A percentile compares a stretch with the other conserved stretches of the same genome.
These are phyloP conservation scores for Quiscalus mexicanus DNA, from an alignment of 2,113 vertebrate genomes.

Conservation along the genomic window DNA sequence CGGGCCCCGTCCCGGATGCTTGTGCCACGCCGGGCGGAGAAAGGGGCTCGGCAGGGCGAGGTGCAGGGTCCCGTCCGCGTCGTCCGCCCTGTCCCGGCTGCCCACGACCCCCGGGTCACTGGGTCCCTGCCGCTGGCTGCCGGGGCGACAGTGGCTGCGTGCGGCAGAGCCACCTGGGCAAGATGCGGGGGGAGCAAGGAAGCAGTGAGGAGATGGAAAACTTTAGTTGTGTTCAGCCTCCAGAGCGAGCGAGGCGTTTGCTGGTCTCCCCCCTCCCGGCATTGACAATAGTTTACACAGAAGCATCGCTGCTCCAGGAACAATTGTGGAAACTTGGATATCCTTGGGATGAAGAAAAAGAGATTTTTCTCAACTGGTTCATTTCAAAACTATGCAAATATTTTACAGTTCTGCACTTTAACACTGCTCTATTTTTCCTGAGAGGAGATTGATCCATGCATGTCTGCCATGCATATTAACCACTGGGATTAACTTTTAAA, in stretches of 20 bases:
- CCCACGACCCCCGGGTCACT: no score
- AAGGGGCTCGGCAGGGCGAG: no score
- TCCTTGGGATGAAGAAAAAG: neutral
- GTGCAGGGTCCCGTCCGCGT: neutral
- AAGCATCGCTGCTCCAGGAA: neutral
- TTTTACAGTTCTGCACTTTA: slow-evolving; percentile 2
- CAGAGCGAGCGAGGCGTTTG: neutral
- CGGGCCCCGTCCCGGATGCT: neutral
- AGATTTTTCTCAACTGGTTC: slow-evolving; percentile 1
- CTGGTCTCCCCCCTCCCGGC: neutral
- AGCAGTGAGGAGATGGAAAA: neutral
- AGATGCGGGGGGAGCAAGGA: neutral
- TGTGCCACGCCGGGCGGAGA: neutral
- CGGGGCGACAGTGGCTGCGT: neutral
- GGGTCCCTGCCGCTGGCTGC: neutral
- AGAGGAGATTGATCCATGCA: neutral
- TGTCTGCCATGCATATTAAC: neutral
- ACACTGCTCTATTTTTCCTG: neutral
- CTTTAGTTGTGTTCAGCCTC: neutral
- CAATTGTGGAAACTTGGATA: slow-evolving; percentile 47
- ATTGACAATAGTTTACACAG: neutral
- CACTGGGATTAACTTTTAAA: neutral
- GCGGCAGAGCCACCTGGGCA: neutral
- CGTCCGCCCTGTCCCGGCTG: neutral
- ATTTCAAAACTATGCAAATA: slow-evolving; percentile 46